Conservation (phyloP, 2,888 invertebrate genomes). For the Pharmacophagus antenor region DNA sequence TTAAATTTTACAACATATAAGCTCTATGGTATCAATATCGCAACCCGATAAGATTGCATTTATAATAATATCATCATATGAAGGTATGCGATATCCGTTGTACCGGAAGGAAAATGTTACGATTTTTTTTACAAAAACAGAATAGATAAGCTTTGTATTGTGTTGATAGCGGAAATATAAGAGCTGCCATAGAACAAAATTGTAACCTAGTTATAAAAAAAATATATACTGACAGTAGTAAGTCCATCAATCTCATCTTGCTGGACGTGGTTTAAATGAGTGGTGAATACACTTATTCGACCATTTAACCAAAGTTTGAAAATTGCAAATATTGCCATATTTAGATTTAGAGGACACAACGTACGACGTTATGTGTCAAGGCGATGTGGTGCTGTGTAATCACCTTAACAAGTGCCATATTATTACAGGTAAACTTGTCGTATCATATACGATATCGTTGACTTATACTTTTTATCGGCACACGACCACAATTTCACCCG, state of each 20-base stretch:
- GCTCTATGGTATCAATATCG: not conserved
- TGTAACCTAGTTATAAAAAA: not conserved
- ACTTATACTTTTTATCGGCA: too few relatives aligned
- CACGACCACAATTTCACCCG: too few relatives aligned
- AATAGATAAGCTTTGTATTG: not conserved
- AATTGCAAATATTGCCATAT: not conserved
- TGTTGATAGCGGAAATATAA: slow-evolving; percentile 1
- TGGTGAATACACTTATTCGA: not conserved
- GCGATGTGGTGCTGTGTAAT: not conserved
- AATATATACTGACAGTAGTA: not conserved
- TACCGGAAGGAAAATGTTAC: not conserved
- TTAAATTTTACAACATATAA: not conserved
- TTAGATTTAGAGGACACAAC: not conserved
- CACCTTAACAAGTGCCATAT: not conserved
- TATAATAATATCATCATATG: too few relatives aligned
- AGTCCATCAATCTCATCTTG: too few relatives aligned
- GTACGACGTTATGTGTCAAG: not conserved
- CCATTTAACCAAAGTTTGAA: not conserved
- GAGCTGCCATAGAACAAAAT: not conserved
- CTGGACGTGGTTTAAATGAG: not conserved
- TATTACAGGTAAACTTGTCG: not conserved
- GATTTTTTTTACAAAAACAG: not conserved
- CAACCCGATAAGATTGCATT: not conserved
- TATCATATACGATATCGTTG: too few relatives aligned
- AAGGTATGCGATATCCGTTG: too few relatives aligned